Evolutionary conservation across 2,113 vertebrate species (phyloP).

Genomic region (Hippocampus mohnikei): DNA sequence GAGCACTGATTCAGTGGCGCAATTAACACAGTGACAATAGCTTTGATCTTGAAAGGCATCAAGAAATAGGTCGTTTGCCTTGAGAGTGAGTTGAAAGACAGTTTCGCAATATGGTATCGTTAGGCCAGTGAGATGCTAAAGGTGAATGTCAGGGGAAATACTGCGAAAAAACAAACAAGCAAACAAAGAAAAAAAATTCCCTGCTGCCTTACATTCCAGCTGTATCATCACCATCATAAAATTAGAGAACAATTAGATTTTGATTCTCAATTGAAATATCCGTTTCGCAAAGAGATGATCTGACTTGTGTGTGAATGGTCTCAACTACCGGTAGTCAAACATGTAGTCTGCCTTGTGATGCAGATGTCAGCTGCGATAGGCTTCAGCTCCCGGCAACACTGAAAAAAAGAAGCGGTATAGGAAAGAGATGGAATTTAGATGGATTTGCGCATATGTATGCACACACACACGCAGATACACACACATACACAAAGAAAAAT

Average conservation of each 20-base stretch:
- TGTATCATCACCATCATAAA: slow-evolving; percentile 42
- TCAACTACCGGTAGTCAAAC: no score
- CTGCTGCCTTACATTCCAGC: slow-evolving; percentile 53
- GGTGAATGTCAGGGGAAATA: slow-evolving; percentile 69
- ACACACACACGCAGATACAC: no score
- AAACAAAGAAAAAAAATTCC: slow-evolving; percentile 32
- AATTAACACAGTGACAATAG: slow-evolving; percentile 8
- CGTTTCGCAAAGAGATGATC: slow-evolving; percentile 7
- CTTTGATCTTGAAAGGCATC: slow-evolving; percentile 46
- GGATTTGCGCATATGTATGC: no score
- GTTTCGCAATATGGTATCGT: slow-evolving; percentile 54
- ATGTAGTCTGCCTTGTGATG: no score
- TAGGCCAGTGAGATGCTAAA: slow-evolving; percentile 46
- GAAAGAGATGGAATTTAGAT: no score
- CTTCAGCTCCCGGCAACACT: no score
- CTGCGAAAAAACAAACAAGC: no score
- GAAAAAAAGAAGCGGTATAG: no score
- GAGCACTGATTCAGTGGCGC: slow-evolving; percentile 12
- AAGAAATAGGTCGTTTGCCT: slow-evolving; percentile 27
- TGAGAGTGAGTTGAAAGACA: slow-evolving; percentile 28
- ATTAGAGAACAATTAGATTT: slow-evolving; percentile 45
- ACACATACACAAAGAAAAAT: no score
- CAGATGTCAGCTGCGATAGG: no score
- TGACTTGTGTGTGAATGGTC: background rate
- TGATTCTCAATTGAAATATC: slow-evolving; percentile 36